phyloP scores from a whole-genome alignment of 2,113 vertebrate species.

The Mormoops blainvillei region DNA sequence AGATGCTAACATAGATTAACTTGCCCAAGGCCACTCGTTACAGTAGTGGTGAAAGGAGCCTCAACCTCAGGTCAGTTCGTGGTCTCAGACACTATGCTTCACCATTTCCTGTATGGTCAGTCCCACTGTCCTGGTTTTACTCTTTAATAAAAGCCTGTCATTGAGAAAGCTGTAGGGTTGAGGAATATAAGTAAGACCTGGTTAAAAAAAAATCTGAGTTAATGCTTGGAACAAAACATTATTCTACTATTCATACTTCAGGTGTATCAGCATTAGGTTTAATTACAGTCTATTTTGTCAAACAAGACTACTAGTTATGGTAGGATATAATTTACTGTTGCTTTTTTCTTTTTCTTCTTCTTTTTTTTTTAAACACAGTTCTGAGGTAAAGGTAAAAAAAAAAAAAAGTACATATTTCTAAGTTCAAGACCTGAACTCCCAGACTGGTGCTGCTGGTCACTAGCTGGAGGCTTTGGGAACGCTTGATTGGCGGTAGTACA shows the following conservation, averaged over 20 bases:
- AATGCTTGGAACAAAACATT: background rate
- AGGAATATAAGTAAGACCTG: background rate
- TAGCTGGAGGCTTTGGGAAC: background rate
- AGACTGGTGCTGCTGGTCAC: background rate
- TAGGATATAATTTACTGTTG: background rate
- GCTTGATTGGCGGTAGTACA: background rate
- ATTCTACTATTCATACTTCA: background rate
- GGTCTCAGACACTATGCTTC: background rate
- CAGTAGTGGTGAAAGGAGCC: too few species aligned
- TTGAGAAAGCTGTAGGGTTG: background rate
- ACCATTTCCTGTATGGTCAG: background rate
- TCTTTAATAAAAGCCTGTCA: background rate
- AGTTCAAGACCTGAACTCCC: background rate
- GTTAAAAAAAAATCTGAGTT: background rate
- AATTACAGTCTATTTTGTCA: background rate
- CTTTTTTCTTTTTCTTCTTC: accelerated
- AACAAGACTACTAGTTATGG: background rate
- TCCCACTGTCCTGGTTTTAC: background rate
- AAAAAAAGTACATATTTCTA: background rate
- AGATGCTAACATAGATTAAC: background rate
- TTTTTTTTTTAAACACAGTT: background rate
- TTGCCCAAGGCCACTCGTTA: background rate
- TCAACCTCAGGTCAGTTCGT: background rate
- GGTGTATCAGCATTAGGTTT: background rate
- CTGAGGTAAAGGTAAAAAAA: background rate